A percentile compares a stretch with the other conserved stretches of the same genome.
Conservation (phyloP, 2,797 vertebrate genomes). For the Poeciliopsis turneri region DNA sequence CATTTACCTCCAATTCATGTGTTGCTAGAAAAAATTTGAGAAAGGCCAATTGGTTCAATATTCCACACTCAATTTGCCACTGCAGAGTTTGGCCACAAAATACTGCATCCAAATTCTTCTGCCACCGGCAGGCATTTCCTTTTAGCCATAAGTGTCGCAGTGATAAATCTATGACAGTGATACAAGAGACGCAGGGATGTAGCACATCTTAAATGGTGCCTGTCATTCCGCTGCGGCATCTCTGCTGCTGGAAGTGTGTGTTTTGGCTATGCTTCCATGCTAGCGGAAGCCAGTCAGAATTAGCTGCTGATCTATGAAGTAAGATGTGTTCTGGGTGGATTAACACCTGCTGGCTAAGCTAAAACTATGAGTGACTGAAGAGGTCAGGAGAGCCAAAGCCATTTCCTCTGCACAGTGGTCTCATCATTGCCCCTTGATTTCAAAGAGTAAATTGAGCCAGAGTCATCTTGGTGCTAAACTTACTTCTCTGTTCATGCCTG, state of each 20-base stretch:
- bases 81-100: slow-evolving; percentile 6
- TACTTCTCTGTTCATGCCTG: slow-evolving; percentile 39
- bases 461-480: slow-evolving; percentile 25
- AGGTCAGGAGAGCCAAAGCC: slow-evolving; percentile 61
- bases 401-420: slow-evolving; percentile 12
- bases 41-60: neutral
- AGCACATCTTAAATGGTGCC: slow-evolving; percentile 36
- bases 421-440: slow-evolving; percentile 36
- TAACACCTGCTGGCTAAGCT: slow-evolving; percentile 57
- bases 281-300: slow-evolving; percentile 67
- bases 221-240: slow-evolving; percentile 40
- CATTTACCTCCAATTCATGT: neutral
- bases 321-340: slow-evolving; percentile 74
- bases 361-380: slow-evolving; percentile 39
- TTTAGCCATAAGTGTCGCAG: slow-evolving; percentile 14
- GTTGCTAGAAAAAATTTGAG: neutral
- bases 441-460: slow-evolving; percentile 36
- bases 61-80: neutral
- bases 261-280: slow-evolving; percentile 53
- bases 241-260: slow-evolving; percentile 55
- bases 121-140: slow-evolving; percentile 18
- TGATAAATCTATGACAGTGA: slow-evolving; percentile 20
- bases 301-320: slow-evolving; percentile 63
- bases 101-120: neutral
- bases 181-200: slow-evolving; percentile 21